Evolutionary conservation across 2,888 invertebrate genomes (phyloP).

Genomic region (Ashinkailepas kermadecensis): DNA sequence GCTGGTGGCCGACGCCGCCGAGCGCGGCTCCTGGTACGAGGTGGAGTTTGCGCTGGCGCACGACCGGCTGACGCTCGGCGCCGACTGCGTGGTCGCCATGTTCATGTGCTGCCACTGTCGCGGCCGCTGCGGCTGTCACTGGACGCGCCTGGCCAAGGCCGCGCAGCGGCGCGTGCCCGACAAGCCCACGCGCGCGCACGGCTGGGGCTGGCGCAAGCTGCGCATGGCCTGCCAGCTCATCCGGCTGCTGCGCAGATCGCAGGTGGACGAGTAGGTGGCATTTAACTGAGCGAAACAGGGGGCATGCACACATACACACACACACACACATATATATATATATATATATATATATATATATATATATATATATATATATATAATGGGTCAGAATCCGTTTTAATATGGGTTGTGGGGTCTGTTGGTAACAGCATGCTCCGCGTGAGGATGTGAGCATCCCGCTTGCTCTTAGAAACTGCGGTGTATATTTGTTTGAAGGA

Average conservation of each 20-base stretch:
- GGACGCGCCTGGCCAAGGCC: slow-evolving; percentile 10
- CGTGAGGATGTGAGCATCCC: no score
- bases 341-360: no score
- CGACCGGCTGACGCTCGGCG: not conserved
- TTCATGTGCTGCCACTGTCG: not conserved
- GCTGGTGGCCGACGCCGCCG: not conserved
- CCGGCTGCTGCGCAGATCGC: not conserved
- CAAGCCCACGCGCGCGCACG: not conserved
- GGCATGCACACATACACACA: no score
- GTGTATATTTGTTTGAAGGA: no score
- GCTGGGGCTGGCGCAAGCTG: slow-evolving; percentile 6
- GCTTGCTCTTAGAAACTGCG: no score
- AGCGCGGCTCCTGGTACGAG: slow-evolving; percentile 7
- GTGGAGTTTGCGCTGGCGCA: slow-evolving; percentile 15
- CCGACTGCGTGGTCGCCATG: slow-evolving; percentile 16
- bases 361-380: no score
- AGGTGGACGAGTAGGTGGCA: not conserved
- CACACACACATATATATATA: no score
- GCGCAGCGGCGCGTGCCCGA: not conserved
- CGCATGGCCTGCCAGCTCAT: not conserved
- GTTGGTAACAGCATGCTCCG: no score
- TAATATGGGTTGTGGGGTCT: no score
- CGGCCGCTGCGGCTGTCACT: not conserved
- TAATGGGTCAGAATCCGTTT: no score
- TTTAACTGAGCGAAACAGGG: no score